Conservation (phyloP, 2,888 invertebrate genomes). For the Thereva unica region DNA sequence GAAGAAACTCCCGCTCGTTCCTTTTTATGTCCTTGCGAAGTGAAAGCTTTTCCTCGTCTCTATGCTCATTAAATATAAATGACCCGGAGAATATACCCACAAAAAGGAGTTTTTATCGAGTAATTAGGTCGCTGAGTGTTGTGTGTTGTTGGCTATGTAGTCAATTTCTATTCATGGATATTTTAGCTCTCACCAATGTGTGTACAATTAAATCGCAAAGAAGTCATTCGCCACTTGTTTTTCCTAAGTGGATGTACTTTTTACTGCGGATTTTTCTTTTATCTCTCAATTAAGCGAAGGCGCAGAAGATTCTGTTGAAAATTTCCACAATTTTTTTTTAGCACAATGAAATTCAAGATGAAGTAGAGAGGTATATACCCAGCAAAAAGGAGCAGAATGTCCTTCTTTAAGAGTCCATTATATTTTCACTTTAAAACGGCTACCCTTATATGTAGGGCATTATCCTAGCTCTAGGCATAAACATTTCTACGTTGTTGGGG, state of each 20-base stretch:
- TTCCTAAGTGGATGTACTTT: neutral
- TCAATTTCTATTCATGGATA: neutral
- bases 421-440: neutral
- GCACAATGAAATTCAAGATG: too few relatives aligned
- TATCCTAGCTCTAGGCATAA: neutral
- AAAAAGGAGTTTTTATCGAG: slow-evolving; percentile 17
- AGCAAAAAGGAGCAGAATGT: neutral
- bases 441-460: slow-evolving; percentile 11
- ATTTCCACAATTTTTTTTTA: too few relatives aligned
- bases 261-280: neutral
- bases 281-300: neutral
- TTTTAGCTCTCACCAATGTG: neutral
- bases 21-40: neutral
- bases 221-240: too few relatives aligned
- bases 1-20: neutral
- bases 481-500: too few relatives aligned
- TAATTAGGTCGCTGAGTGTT: slow-evolving; percentile 16
- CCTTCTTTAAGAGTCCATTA: neutral
- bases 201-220: too few relatives aligned
- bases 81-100: slow-evolving; percentile 18
- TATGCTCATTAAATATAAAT: slow-evolving; percentile 23
- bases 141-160: neutral
- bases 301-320: too few relatives aligned
- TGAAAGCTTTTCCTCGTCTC: neutral
- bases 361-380: too few relatives aligned